Conservation (phyloP, 2,888 invertebrate species). For the Drosophila lacicola region DNA sequence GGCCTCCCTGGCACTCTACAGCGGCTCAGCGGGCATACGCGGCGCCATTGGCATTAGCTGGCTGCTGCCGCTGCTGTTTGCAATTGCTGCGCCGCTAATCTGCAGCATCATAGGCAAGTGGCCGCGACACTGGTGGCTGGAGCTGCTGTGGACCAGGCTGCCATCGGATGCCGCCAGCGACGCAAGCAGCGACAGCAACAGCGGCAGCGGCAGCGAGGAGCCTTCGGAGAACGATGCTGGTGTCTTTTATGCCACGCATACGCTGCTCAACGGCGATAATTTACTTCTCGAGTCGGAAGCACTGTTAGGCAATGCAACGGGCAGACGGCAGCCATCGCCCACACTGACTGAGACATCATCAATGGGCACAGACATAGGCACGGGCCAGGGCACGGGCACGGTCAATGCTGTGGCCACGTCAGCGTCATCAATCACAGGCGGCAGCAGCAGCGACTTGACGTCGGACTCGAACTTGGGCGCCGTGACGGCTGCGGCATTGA, state of each 20-base stretch:
- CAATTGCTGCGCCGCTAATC: slow-evolving; percentile 84
- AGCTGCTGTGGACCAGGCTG: slow-evolving; percentile 78
- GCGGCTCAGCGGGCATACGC: slow-evolving; percentile 79
- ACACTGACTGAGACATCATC: slow-evolving; percentile 42
- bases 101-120: slow-evolving; percentile 85
- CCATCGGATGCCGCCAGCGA: slow-evolving; percentile 57
- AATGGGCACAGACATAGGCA: slow-evolving; percentile 4
- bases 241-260: slow-evolving; percentile 65
- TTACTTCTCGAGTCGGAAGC: slow-evolving; percentile 75
- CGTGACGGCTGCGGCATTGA: slow-evolving; percentile 63
- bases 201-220: slow-evolving; percentile 21
- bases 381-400: not conserved
- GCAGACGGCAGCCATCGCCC: slow-evolving; percentile 11
- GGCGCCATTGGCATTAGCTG: slow-evolving; percentile 85
- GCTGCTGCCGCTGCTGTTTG: slow-evolving; percentile 84
- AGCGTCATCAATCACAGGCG: slow-evolving; percentile 63
- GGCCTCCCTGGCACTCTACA: slow-evolving; percentile 15
- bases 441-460: slow-evolving; percentile 19
- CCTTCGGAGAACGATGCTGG: slow-evolving; percentile 47
- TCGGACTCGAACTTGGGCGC: slow-evolving; percentile 30
- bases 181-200: slow-evolving; percentile 11
- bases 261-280: slow-evolving; percentile 78
- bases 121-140: slow-evolving; percentile 88
- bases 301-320: slow-evolving; percentile 54
- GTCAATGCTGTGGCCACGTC: slow-evolving; percentile 48